A percentile compares a stretch with the other conserved stretches of the same genome.
Evolutionary conservation across 37 sponge, comb jelly and placozoan species (phyloP).

Genomic region (Ephydatia muelleri): DNA sequence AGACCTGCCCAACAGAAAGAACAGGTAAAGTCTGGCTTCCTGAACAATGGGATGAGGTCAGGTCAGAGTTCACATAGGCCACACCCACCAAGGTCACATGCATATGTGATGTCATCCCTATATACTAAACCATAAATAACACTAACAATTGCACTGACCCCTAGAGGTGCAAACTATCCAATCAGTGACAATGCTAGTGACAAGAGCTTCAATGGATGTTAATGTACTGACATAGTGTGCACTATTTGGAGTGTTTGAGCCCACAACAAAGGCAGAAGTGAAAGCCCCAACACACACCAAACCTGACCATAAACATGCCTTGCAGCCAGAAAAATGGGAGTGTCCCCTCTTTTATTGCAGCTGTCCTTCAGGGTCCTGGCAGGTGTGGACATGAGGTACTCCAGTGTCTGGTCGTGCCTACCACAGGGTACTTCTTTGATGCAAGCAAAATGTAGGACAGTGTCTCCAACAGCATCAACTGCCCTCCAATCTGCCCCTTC

Average conservation of each 20-base stretch:
- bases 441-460: slow-evolving; percentile 80
- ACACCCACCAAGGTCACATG: too few species aligned
- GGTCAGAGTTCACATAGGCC: not conserved
- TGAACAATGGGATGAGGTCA: not conserved
- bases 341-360: slow-evolving; percentile 66
- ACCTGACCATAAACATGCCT: too few species aligned
- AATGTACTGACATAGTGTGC: too few species aligned
- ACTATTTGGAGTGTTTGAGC: too few species aligned
- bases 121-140: too few species aligned
- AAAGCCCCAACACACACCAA: too few species aligned
- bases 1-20: slow-evolving; percentile 7
- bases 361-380: slow-evolving; percentile 26
- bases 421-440: slow-evolving; percentile 66
- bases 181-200: too few species aligned
- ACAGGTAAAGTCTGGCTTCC: not conserved
- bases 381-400: slow-evolving; percentile 46
- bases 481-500: slow-evolving; percentile 50
- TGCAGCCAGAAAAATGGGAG: slow-evolving; percentile 61
- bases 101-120: too few species aligned
- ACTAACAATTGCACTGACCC: too few species aligned
- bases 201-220: too few species aligned
- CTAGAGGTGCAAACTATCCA: not conserved
- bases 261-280: too few species aligned
- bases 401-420: slow-evolving; percentile 49
- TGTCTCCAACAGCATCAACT: slow-evolving; percentile 67